These are phyloP conservation scores for Actinemys pallida DNA, from an alignment of 2,113 vertebrate genomes.

Conservation along the genomic window DNA sequence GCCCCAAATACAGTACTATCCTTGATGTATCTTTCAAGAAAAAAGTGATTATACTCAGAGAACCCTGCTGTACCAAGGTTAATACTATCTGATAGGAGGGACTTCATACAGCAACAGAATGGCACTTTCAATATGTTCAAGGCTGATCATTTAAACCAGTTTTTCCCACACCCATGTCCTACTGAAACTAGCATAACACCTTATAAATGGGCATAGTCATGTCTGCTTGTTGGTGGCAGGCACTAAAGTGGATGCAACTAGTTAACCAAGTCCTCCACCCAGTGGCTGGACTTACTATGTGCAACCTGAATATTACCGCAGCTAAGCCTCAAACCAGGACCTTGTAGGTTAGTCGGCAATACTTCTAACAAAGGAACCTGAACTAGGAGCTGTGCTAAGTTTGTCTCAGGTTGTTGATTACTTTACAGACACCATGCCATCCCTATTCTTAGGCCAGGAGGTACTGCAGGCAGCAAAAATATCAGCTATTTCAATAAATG, in stretches of 20 bases:
- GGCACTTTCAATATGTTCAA: neutral
- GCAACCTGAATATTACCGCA: neutral
- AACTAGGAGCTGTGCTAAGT: neutral
- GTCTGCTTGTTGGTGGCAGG: neutral
- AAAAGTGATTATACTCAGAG: neutral
- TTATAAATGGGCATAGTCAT: neutral
- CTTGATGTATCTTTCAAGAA: neutral
- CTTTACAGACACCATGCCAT: neutral
- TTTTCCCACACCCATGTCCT: neutral
- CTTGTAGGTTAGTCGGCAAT: rapidly evolving
- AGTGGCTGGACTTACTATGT: neutral
- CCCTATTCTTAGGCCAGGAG: neutral
- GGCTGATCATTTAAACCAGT: neutral
- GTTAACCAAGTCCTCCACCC: neutral
- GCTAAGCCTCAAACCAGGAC: neutral
- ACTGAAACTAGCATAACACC: neutral
- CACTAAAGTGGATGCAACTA: neutral
- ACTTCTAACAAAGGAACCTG: neutral
- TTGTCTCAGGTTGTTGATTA: neutral
- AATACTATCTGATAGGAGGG: neutral
- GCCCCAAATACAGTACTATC: neutral
- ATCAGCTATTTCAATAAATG: neutral
- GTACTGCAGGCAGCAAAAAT: neutral
- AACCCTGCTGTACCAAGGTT: neutral
- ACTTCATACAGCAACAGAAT: neutral